Percentiles rank a stretch among this genome's conserved stretches.
Conservation (phyloP, 2,888 invertebrate species). For the Oligia fasciuncula region DNA sequence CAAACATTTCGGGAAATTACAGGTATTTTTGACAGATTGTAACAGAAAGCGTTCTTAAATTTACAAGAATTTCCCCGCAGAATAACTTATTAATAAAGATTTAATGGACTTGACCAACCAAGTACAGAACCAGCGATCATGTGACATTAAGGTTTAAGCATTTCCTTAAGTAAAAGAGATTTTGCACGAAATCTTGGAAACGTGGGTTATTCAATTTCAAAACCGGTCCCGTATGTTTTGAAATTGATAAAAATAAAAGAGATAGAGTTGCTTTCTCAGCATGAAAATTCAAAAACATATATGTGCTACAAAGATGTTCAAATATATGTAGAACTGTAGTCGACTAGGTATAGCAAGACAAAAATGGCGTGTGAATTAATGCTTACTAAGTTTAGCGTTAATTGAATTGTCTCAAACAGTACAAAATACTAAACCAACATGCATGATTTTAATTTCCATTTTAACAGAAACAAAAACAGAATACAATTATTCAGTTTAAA, state of each 20-base stretch:
- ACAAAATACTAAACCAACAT: not conserved
- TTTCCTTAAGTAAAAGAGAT: constrained; percentile 61
- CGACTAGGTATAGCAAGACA: too few relatives aligned
- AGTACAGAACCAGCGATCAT: constrained; percentile 57
- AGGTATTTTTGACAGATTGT: not conserved
- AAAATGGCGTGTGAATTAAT: not conserved
- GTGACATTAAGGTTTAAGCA: constrained; percentile 67
- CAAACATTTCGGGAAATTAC: not conserved
- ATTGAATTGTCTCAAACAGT: not conserved
- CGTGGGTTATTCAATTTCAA: not conserved
- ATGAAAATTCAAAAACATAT: not conserved
- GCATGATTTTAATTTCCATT: not conserved
- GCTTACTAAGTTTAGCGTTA: not conserved
- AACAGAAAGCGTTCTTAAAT: not conserved
- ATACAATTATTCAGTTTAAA: too few relatives aligned
- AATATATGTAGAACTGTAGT: not conserved
- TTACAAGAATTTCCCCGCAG: not conserved
- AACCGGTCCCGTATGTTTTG: not conserved
- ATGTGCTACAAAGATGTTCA: not conserved
- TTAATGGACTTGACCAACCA: not conserved
- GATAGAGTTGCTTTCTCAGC: not conserved
- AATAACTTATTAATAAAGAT: not conserved
- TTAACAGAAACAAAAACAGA: not conserved
- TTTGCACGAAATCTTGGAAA: constrained; percentile 18
- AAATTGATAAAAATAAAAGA: not conserved